These are phyloP conservation scores for Alexandromys fortis DNA, from an alignment of 2,113 vertebrate genomes.

Conservation along the genomic window DNA sequence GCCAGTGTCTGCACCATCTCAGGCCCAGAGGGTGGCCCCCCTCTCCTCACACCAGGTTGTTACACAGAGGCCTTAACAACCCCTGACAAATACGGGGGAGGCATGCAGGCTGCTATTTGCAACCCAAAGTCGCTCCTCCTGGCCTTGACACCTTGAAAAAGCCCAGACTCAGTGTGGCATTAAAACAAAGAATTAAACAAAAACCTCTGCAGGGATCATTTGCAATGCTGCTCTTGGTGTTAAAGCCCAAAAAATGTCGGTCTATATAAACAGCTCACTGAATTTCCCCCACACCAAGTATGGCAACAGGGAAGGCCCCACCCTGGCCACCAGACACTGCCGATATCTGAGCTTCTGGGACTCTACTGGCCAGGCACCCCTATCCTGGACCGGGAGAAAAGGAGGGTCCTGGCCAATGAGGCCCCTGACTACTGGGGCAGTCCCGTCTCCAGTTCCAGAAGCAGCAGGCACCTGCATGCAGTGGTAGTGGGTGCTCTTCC, in stretches of 20 bases:
- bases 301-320: conserved; percentile 89
- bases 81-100: conserved; percentile 84
- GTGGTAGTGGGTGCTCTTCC: conserved; percentile 99
- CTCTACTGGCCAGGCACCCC: neutral
- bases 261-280: conserved; percentile 97
- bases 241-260: conserved; percentile 99
- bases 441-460: neutral
- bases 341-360: neutral
- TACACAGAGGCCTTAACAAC: conserved; percentile 87
- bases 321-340: conserved; percentile 65
- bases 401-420: neutral
- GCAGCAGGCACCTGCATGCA: conserved; percentile 93
- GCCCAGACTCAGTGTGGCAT: conserved; percentile 92
- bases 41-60: conserved; percentile 84
- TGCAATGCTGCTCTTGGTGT: conserved; percentile 93
- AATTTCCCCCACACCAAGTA: conserved; percentile 98
- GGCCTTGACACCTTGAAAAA: conserved; percentile 97
- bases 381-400: neutral
- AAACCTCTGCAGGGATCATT: conserved; percentile 94
- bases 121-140: conserved; percentile 86
- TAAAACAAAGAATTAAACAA: conserved; percentile 98
- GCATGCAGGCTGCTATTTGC: conserved; percentile 84
- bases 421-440: neutral
- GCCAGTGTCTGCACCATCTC: conserved; percentile 99
- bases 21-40: conserved; percentile 88